Evolutionary conservation across 2,888 invertebrate genomes (phyloP).

Genomic region (Spialia ferax): DNA sequence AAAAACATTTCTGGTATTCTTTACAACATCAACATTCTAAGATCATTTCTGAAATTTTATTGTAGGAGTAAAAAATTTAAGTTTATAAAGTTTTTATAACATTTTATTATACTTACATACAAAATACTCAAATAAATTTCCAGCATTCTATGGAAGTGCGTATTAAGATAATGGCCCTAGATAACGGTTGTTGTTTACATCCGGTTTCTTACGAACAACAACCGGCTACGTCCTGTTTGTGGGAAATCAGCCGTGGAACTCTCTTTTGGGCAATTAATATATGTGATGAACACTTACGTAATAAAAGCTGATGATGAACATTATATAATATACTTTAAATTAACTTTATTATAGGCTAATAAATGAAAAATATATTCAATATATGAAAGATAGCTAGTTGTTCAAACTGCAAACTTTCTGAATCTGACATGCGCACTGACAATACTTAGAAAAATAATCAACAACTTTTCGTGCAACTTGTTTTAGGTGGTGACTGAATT

Average conservation of each 20-base stretch:
- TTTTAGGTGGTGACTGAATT: not conserved
- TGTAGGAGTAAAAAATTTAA: no score
- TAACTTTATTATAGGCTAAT: no score
- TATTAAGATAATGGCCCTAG: constrained; percentile 24
- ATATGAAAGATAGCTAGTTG: no score
- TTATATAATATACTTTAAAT: no score
- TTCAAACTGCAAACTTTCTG: not conserved
- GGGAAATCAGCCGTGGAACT: constrained; percentile 13
- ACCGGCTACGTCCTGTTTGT: constrained; percentile 20
- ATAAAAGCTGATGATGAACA: not conserved
- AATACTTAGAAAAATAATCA: not conserved
- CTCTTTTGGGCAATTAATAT: not conserved
- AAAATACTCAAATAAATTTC: constrained; percentile 12
- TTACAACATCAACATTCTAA: not conserved
- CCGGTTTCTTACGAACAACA: constrained; percentile 33
- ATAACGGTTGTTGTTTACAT: constrained; percentile 24
- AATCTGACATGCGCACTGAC: constrained; percentile 15
- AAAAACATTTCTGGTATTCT: not conserved
- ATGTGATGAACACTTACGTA: not conserved
- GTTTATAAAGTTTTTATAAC: constrained; percentile 8
- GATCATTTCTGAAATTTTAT: no score
- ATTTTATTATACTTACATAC: not conserved
- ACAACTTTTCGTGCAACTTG: not conserved
- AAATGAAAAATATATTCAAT: no score
- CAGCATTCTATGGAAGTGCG: constrained; percentile 2